Evolutionary conservation across 1,140 invertebrate species (phyloP).

Genomic region (Glossosoma conforme): DNA sequence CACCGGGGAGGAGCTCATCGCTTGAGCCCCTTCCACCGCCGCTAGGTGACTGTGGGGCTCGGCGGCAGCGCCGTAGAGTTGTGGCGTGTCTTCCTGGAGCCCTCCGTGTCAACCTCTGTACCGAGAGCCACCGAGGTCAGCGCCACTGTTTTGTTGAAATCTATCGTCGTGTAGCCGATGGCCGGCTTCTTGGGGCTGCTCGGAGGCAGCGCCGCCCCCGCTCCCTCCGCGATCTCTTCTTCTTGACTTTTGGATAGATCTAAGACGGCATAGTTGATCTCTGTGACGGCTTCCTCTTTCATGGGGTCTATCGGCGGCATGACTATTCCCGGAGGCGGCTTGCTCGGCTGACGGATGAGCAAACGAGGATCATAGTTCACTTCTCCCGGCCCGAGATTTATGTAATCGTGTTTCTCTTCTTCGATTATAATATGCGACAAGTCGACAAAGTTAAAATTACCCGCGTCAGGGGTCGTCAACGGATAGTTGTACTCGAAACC

Average conservation of each 20-base stretch:
- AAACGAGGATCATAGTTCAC: constrained; percentile 32
- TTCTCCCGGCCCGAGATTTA: constrained; percentile 36
- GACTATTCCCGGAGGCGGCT: constrained; percentile 37
- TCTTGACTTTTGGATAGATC: constrained; percentile 33
- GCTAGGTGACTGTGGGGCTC: constrained; percentile 25
- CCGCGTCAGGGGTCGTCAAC: constrained; percentile 4
- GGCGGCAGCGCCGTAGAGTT: constrained; percentile 35
- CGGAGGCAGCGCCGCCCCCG: constrained; percentile 33
- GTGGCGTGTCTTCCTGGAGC: constrained; percentile 42
- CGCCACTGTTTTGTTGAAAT: constrained; percentile 88
- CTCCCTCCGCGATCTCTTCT: constrained; percentile 38
- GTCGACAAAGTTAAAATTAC: constrained; percentile 31
- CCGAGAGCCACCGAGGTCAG: constrained; percentile 56
- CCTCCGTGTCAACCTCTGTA: constrained; percentile 36
- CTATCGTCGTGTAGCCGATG: constrained; percentile 86
- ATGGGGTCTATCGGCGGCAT: constrained; percentile 15
- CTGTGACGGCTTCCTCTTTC: constrained; percentile 26
- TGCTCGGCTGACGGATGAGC: constrained; percentile 37
- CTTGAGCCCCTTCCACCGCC: constrained; percentile 22
- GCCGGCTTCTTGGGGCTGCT: constrained; percentile 51
- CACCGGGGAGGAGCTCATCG: constrained; percentile 14
- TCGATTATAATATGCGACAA: constrained; percentile 28
- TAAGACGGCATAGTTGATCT: constrained; percentile 30
- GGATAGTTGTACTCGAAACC: constrained; percentile 6
- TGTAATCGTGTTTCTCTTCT: constrained; percentile 37